Evolutionary conservation across 1,140 invertebrate species (phyloP), one percentile per base, ranked within the genome.

Genomic region (Apis mellifera): DNA sequence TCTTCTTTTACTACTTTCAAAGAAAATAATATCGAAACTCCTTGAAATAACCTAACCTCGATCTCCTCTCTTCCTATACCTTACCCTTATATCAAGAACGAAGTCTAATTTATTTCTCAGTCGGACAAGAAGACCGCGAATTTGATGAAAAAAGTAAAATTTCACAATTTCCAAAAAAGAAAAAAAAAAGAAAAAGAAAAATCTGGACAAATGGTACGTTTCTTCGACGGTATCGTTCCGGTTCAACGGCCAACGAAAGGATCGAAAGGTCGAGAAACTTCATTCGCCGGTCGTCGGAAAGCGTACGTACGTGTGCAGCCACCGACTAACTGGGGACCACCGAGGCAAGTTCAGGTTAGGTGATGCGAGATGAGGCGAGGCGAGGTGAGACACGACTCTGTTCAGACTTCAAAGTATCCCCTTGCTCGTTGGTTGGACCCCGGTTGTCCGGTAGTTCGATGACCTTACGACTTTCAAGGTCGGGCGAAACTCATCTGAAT

Each of bases 401-500:
- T 52, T 70, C 54, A 72, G 55, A 59, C 71, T 59, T 59, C 71
- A 42, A 73, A 71, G 70, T 55, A 55, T 26, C 71, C 55, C 50
- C 32, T 42, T 19, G 69, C 52, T 32, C n/a, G n/a, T n/a, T n/a
- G n/a, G n/a, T n/a, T 74, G 71, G 55, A 15, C 21, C n/a, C 17
- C 26, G 23, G n/a, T n/a, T 59, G 21, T 73, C 55, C 71, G 60
- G 55, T 74, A 23, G 71, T 74, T 74, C 71, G 55, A 60, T 48
- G 71, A 74, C 71, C 55, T 74, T 74, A 52, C 69, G 15, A 21
- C n/a, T 60, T 74, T 60, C 71, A 74, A 74, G 71, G 71, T 17
- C 57, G 32, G 21, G 9, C 71, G 21, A 60, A 48, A 74, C 71
- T 74, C 71, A 60, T 74, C 57, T 74, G 32, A 74, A 74, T 74